Evolutionary conservation across 2,113 vertebrate species (phyloP).

Genomic region (Hirundichthys speculiger): DNA sequence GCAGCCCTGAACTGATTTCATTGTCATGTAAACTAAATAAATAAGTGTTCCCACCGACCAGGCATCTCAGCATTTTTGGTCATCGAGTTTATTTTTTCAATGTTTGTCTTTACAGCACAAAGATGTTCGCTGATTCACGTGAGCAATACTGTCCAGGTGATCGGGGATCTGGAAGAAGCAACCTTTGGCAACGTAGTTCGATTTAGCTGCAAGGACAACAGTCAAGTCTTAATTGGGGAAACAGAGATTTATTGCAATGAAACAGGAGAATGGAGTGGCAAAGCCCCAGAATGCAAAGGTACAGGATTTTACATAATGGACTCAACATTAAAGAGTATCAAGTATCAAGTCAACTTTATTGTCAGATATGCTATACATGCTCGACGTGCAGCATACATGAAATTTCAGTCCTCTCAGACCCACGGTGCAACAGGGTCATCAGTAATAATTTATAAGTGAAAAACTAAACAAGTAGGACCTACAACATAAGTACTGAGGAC

Average conservation of each 20-base stretch:
- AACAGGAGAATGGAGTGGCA: conserved; percentile 45
- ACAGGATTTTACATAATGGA: background rate
- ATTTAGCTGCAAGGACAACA: conserved; percentile 61
- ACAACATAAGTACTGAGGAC: no score
- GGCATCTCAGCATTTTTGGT: background rate
- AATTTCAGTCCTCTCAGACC: no score
- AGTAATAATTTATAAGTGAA: no score
- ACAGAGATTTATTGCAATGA: conserved; percentile 58
- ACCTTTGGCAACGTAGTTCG: conserved; percentile 63
- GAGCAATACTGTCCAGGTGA: conserved; percentile 15
- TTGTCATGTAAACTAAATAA: background rate
- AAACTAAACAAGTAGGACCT: no score
- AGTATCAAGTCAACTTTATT: no score
- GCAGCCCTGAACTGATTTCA: background rate
- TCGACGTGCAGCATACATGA: no score
- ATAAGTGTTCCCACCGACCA: background rate
- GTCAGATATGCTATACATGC: no score
- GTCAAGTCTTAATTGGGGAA: background rate
- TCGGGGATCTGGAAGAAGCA: conserved; percentile 62
- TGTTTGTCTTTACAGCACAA: conserved; percentile 46
- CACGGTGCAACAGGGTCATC: no score
- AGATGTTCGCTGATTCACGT: conserved; percentile 49
- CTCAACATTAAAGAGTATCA: no score
- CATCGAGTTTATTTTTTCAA: background rate
- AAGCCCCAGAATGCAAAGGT: conserved; percentile 64